phyloP scores from a whole-genome alignment of 1,140 invertebrate genomes.

The Drosophila serrata region DNA sequence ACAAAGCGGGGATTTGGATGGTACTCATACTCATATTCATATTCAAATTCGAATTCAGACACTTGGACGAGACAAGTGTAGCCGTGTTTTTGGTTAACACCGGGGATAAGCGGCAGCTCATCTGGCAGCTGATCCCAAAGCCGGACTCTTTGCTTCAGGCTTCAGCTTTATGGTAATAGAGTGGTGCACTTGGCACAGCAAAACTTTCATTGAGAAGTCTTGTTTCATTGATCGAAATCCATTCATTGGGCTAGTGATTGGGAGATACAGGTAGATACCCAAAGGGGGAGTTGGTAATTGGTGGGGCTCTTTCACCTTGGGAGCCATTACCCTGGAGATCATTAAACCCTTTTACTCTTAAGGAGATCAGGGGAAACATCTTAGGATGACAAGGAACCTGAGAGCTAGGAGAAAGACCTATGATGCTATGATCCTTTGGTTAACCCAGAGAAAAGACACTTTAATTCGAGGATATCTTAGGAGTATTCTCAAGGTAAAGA shows the following conservation, averaged over 20 bases:
- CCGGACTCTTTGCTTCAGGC: neutral
- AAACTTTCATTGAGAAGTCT: conserved; percentile 48
- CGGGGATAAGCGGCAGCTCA: conserved; percentile 34
- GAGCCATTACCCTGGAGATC: conserved; percentile 2
- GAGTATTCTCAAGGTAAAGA: neutral
- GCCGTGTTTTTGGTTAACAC: conserved; percentile 47
- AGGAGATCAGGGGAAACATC: neutral
- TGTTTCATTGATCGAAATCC: conserved; percentile 31
- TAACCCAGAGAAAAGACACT: too few relatives aligned
- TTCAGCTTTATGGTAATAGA: conserved; percentile 1
- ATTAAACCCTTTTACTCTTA: conserved; percentile 16
- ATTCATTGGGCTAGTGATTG: conserved; percentile 12
- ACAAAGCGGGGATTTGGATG: conserved; percentile 47
- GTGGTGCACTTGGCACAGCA: conserved; percentile 3
- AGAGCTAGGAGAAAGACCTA: neutral
- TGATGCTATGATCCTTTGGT: too few relatives aligned
- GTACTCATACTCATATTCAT: neutral
- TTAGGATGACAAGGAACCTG: neutral
- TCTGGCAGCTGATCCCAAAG: conserved; percentile 14
- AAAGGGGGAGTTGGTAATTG: neutral
- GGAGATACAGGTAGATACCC: conserved; percentile 16
- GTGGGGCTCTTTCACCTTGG: neutral
- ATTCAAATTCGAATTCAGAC: neutral
- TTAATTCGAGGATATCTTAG: neutral
- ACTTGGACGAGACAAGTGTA: conserved; percentile 29